Evolutionary conservation across 1,140 invertebrate species (phyloP), one percentile per base, ranked within the genome.

Genomic region (Drosophila teissieri): DNA sequence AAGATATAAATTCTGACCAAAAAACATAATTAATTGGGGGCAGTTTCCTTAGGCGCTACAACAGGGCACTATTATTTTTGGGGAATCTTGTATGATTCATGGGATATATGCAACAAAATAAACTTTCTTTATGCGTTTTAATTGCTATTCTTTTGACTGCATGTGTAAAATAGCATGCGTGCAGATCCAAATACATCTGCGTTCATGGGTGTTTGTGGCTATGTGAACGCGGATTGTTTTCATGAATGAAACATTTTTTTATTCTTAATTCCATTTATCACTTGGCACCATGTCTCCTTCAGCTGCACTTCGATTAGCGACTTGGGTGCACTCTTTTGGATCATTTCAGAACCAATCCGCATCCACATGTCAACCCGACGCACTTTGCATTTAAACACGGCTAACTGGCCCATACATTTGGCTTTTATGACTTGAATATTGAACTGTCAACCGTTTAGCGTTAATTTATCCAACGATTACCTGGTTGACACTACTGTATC

Each of bases 171-270:
- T 46, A 10, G 61, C 61, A 65, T 45, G 55, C 40, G 42, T 57
- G 55, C 55, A 46, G 55, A 45, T 67, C 45, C n/a, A 42, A 65
- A 65, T 65, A 64, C 44, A 67, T 51, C 37, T 62, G 57, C 49
- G n/a, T 48, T 14, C 40, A 10, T 56, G 45, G 40, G 12, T 68
- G 52, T 22, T 31, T 31, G 31, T 31, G 31, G 31, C 39, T 64
- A 53, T 77, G 39, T 44, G 48, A 68, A 36, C 31, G 51, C 34
- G 57, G 51, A 68, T 60, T 62, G 54, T 75, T 72, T 79, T 86
- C 58, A 89, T 86, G 83, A 89, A 86, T 86, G 80, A 89, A 86
- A 89, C 80, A 68, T 68, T 68, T 72, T 70, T 76, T 82, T 19
- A 19, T 19, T 19, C 19, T 19, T 19, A 19, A 77, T 76, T 80